Base-by-base conservation (phyloP, 1,140 invertebrate genomes). In the Diorhabda carinulata region DNA sequence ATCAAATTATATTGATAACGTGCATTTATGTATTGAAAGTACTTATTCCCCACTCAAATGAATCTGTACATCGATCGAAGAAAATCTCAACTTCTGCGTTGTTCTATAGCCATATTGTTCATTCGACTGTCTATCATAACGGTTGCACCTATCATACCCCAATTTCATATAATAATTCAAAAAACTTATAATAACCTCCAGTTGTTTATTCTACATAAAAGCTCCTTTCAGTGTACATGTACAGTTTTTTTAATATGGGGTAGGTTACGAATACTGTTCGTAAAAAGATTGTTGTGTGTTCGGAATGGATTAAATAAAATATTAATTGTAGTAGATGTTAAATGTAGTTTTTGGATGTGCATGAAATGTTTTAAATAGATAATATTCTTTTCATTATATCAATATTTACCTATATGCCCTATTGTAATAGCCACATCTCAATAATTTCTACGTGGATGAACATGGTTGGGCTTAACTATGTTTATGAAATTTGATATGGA, bases 31-130 rank as follows among this genome's bases (percentile, higher is more conserved):
- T 59, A 66, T 9, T 60, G 60, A 67, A 67, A 60, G 44, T 67
- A 65, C 65, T 52, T 58, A 60, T 43, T 44, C 57, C 65, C 65
- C 65, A 44, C 65, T 10, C 10, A 7, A 43, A 60, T 67, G 42
- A 67, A 65, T 73, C 44, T n/a, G 43, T 25, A 63, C 72, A 72
- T 76, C 73, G 75, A 76, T 76, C 75, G 73, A 75, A 73, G 68
- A 62, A 70, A 52, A 52, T 45, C 57, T 62, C 62, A 64, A 70
- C 70, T 64, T 69, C 72, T 68, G 63, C 62, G 62, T 71, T 25
- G 25, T 25, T 63, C 66, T 69, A 66, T 67, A 62, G 67, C 65
- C 73, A 43, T 67, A 76, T 66, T 75, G 57, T 63, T 69, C 67
- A 71, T 75, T 73, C 63, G 64, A 43, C 70, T 72, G 72, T 72